Evolutionary conservation across 2,888 invertebrate species (phyloP).

Genomic region (Galerucella pusilla): DNA sequence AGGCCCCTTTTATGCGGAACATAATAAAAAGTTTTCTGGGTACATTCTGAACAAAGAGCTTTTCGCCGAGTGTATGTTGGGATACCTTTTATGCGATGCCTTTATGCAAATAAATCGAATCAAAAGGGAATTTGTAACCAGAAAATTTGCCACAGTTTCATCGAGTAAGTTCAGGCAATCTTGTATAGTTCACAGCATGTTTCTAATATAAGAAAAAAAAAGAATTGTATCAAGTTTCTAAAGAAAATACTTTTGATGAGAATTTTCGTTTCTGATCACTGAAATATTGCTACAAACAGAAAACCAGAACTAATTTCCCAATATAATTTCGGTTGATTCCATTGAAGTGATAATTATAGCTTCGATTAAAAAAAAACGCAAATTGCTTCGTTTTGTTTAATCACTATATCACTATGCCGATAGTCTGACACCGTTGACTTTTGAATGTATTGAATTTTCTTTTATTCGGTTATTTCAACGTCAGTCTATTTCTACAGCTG

Average conservation of each 20-base stretch:
- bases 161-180: slow-evolving; percentile 26
- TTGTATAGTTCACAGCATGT: slow-evolving; percentile 22
- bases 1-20: slow-evolving; percentile 36
- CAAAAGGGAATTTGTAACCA: slow-evolving; percentile 36
- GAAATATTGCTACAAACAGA: too few relatives aligned
- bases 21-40: slow-evolving; percentile 40
- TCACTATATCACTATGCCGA: too few relatives aligned
- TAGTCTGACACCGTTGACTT: too few relatives aligned
- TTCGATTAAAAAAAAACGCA: too few relatives aligned
- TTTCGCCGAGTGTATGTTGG: slow-evolving; percentile 28
- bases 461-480: too few relatives aligned
- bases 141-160: slow-evolving; percentile 31
- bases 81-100: slow-evolving; percentile 35
- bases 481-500: too few relatives aligned
- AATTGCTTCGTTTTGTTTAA: too few relatives aligned
- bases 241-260: not conserved
- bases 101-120: slow-evolving; percentile 39
- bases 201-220: not conserved
- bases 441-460: too few relatives aligned
- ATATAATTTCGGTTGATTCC: too few relatives aligned
- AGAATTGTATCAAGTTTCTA: not conserved
- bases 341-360: too few relatives aligned
- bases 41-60: slow-evolving; percentile 38
- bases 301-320: too few relatives aligned
- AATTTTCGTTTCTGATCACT: not conserved